phyloP scores from a whole-genome alignment of 2,113 vertebrate genomes.

The Melanocharis versteri region DNA sequence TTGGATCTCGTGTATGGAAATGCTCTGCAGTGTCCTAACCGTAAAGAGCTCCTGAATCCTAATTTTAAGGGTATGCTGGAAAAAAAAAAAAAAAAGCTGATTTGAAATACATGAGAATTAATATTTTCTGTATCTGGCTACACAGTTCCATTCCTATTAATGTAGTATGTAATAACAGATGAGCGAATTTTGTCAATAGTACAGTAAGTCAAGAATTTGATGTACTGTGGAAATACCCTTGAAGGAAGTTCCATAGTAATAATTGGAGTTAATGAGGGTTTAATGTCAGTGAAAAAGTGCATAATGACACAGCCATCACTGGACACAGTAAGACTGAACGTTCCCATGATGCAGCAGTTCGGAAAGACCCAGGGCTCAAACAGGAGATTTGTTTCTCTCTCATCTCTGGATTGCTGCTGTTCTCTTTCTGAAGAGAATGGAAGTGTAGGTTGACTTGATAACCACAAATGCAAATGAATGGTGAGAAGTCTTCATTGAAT shows the following conservation, averaged over 20 bases:
- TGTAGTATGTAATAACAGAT: neutral
- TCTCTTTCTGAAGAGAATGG: neutral
- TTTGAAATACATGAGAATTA: neutral
- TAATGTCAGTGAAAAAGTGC: neutral
- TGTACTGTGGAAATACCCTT: neutral
- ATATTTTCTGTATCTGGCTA: neutral
- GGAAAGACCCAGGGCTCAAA: neutral
- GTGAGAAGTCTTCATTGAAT: neutral
- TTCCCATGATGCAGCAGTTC: neutral
- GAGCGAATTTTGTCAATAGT: neutral
- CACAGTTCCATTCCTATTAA: neutral
- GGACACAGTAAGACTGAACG: neutral
- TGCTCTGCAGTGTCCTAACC: conserved; percentile 85
- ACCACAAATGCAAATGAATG: neutral
- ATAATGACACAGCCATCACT: fast-evolving
- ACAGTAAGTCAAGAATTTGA: neutral
- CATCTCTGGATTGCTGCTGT: neutral
- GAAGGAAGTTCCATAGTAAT: neutral
- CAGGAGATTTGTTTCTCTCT: neutral
- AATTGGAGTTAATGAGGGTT: neutral
- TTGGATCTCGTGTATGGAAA: conserved; percentile 91
- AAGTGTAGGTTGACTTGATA: neutral
- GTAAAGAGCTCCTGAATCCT: conserved; percentile 89
- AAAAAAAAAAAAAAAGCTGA: neutral
- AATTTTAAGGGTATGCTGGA: conserved; percentile 83